phyloP scores from a whole-genome alignment of 2,888 invertebrate species.

The Papilio demoleus region DNA sequence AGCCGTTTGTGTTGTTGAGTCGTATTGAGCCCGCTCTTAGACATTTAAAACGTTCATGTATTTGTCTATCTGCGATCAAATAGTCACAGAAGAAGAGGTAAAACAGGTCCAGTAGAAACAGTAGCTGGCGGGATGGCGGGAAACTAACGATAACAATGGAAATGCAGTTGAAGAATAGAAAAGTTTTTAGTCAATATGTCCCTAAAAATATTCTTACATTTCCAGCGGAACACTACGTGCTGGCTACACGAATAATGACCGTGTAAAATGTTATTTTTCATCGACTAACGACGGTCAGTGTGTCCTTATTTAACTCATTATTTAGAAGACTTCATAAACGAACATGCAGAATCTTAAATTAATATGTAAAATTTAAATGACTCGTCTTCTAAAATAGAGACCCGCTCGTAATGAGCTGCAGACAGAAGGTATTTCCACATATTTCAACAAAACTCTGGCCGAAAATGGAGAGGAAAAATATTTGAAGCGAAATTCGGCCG shows the following conservation, averaged over 20 bases:
- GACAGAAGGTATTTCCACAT: constrained; percentile 59
- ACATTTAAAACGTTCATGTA: constrained; percentile 49
- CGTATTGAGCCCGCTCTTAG: constrained; percentile 60
- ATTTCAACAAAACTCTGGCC: constrained; percentile 48
- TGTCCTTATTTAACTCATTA: background rate
- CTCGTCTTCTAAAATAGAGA: constrained; percentile 53
- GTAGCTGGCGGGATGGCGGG: too few species aligned
- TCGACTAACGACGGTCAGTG: too few species aligned
- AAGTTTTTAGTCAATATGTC: too few species aligned
- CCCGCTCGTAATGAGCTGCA: constrained; percentile 61
- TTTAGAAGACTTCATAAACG: constrained; percentile 43
- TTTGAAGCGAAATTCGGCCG: constrained; percentile 43
- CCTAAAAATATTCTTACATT: too few species aligned
- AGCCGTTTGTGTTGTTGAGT: constrained; percentile 56
- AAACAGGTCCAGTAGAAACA: too few species aligned
- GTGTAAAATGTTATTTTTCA: too few species aligned
- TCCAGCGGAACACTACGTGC: too few species aligned
- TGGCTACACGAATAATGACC: too few species aligned
- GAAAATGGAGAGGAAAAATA: constrained; percentile 45
- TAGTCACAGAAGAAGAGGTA: too few species aligned
- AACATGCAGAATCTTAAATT: constrained; percentile 58
- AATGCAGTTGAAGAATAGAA: too few species aligned
- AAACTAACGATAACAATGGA: too few species aligned
- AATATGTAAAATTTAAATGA: constrained; percentile 75
- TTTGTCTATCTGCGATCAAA: too few species aligned